Conservation (phyloP, 2,888 invertebrate genomes). For the Ophonus ardosiacus region DNA sequence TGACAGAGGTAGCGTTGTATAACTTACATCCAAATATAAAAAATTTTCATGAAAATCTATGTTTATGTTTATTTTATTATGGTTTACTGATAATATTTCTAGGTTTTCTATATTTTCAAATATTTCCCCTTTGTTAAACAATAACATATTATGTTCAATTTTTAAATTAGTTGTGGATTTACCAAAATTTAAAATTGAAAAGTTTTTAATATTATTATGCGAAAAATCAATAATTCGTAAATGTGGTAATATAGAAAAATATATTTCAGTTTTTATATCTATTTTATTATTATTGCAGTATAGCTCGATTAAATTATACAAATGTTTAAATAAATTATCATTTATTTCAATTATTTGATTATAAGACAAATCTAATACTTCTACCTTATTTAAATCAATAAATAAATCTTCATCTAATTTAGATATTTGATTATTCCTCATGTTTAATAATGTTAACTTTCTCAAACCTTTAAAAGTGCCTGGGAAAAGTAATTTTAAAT, state of each 20-base stretch:
- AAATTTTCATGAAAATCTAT: slow-evolving; percentile 5
- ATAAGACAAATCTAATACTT: slow-evolving; percentile 57
- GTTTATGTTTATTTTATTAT: slow-evolving; percentile 7
- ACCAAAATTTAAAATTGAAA: background rate
- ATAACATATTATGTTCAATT: background rate
- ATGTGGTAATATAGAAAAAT: background rate
- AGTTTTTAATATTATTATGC: slow-evolving; percentile 6
- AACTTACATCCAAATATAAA: slow-evolving; percentile 26
- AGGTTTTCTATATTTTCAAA: background rate
- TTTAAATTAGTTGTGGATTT: background rate
- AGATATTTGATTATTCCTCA: slow-evolving; percentile 58
- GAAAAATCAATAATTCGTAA: slow-evolving; percentile 8
- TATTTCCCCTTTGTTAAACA: background rate
- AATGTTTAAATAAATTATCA: slow-evolving; percentile 5
- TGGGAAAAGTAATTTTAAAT: slow-evolving; percentile 22
- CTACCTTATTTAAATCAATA: slow-evolving; percentile 54
- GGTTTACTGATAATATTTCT: background rate
- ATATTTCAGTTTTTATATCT: background rate
- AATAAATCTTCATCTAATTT: slow-evolving; percentile 63
- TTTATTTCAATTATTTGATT: slow-evolving; percentile 33
- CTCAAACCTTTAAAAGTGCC: slow-evolving; percentile 54
- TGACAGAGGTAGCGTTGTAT: slow-evolving; percentile 6
- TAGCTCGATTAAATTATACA: background rate
- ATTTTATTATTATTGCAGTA: slow-evolving; percentile 36
- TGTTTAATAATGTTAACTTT: slow-evolving; percentile 37